These are phyloP conservation scores for Tachina lurida DNA, from an alignment of 2,888 invertebrate genomes.

Conservation along the genomic window DNA sequence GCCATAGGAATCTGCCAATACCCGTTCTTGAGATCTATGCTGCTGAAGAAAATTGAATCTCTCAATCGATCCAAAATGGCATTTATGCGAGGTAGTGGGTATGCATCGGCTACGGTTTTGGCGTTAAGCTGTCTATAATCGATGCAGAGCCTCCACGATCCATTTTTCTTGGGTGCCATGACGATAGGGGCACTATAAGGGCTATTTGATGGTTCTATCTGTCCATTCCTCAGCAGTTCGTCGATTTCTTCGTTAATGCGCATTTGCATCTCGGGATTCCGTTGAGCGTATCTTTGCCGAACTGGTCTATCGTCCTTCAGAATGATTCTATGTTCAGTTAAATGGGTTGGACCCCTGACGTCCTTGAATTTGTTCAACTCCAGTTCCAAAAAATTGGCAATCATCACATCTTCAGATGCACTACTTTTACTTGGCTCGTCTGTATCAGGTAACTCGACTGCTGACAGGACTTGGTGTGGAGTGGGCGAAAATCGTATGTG, in stretches of 20 bases:
- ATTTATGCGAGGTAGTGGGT: background rate
- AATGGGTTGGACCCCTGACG: too few relatives aligned
- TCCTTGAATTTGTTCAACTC: too few relatives aligned
- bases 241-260: background rate
- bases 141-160: background rate
- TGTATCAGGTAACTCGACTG: too few relatives aligned
- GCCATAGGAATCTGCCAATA: background rate
- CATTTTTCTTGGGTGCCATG: constrained; percentile 10
- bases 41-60: background rate
- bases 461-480: too few relatives aligned
- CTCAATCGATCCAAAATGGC: background rate
- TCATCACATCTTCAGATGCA: background rate
- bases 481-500: too few relatives aligned
- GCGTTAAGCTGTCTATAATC: background rate
- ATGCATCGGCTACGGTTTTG: background rate
- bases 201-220: background rate
- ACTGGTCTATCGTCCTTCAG: too few relatives aligned
- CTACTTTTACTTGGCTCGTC: background rate
- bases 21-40: background rate
- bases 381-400: background rate
- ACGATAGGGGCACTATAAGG: constrained; percentile 7
- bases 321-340: too few relatives aligned
- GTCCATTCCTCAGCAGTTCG: background rate
- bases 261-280: constrained; percentile 1
- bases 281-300: too few relatives aligned